Evolutionary conservation across 2,888 invertebrate species (phyloP), one percentile per base, ranked within the genome.

Genomic region (Drosophila helvetica): DNA sequence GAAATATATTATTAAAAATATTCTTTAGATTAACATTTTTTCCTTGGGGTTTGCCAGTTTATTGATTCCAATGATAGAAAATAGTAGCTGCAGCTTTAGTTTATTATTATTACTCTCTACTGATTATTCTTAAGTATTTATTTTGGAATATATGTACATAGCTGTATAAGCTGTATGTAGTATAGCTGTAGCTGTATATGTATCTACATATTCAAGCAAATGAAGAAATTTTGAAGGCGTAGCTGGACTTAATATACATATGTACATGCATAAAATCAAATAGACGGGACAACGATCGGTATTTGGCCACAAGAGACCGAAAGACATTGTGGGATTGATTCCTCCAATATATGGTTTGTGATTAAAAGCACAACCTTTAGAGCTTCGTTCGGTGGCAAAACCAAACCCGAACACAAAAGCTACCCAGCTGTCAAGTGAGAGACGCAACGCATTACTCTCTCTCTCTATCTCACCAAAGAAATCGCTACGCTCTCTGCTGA

Each of bases 321-420:
- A 38, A n/a, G 38, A 38, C 38, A 7, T n/a, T n/a, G 38, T n/a
- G n/a, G 38, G n/a, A 38, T 38, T 38, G 38, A 38, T 38, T 15
- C 38, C 38, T 7, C n/a, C 38, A n/a, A 38, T 38, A 38, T 38
- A 38, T 38, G 38, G 38, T n/a, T 38, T 7, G n/a, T 38, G 38
- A 38, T 38, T 38, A 38, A 38, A 38, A 38, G 38, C 38, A 38
- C 38, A 38, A n/a, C 67, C 38, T 4, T 43, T 33, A 54, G 25
- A 70, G 52, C 30, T 38, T 59, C n/a, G 15, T 38, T 70, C 43
- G 50, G 38, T 38, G 47, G 48, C 56, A 48, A 52, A 57, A 58
- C 53, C 54, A 52, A 57, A 61, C 53, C 55, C 60, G 60, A 73
- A 50, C 33, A 25, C 45, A 59, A 54, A 67, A 74, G 59, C 71